Conservation (phyloP, 2,797 vertebrate genomes). For the Streptopelia turtur region DNA sequence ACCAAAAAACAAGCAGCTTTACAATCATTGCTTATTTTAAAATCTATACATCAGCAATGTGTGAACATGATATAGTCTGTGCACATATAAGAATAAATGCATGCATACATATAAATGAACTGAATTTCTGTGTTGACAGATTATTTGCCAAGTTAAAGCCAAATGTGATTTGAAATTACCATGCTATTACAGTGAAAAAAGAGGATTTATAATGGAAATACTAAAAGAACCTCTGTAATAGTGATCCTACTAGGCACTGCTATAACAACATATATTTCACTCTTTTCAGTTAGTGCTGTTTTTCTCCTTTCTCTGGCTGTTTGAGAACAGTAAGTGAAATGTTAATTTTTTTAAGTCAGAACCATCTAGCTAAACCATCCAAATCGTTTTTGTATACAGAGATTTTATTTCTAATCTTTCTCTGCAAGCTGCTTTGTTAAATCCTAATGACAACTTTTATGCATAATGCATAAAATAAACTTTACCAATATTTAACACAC, state of each 20-base stretch:
- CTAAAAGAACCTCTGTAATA: constrained; percentile 47
- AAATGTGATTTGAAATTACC: constrained; percentile 64
- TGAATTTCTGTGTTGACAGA: constrained; percentile 52
- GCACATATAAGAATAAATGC: constrained; percentile 48
- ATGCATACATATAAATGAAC: constrained; percentile 47
- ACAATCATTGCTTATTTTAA: constrained; percentile 42
- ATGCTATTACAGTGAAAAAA: constrained; percentile 47
- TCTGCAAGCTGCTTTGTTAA: constrained; percentile 83
- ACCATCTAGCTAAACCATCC: constrained; percentile 78
- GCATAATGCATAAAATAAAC: constrained; percentile 83
- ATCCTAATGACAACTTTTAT: constrained; percentile 82
- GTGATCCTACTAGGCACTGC: not conserved
- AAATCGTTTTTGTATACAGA: constrained; percentile 79
- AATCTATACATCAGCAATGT: constrained; percentile 27
- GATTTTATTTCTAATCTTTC: constrained; percentile 83
- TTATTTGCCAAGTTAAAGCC: constrained; percentile 61
- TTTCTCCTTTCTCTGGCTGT: constrained; percentile 60
- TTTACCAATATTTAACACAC: constrained; percentile 79
- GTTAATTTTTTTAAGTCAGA: constrained; percentile 75
- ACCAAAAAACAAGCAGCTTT: constrained; percentile 8
- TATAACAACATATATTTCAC: constrained; percentile 49
- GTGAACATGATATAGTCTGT: constrained; percentile 10
- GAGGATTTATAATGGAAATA: constrained; percentile 59
- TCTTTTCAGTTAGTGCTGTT: constrained; percentile 38
- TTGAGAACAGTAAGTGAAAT: constrained; percentile 70